Base-by-base conservation (phyloP, 2,113 vertebrate species). In the Sapajus apella region DNA sequence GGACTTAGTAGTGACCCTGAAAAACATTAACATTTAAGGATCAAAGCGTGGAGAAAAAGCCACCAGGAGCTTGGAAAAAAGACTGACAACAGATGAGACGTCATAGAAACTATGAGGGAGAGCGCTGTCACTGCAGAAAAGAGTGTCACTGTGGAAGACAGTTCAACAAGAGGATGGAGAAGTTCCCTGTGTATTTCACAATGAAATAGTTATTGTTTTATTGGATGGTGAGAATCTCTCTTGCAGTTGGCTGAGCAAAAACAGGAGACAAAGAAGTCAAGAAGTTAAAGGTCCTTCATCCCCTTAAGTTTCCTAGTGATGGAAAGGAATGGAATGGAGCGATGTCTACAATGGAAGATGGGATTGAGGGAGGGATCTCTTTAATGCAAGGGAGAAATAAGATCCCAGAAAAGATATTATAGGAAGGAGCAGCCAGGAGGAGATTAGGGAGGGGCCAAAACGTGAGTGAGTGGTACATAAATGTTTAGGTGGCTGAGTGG, bases 261-360 rank as follows among this genome's bases (percentile, higher is more conserved):
- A 25, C 5, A 27, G 58, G 37, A 25, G 23, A 11, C 1, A 30
- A 35, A 40, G 40, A 86, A 9, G 35, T 3, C 13, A 2, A 30
- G 12, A 66, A 40, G 66, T 12, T n/a, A 14, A n/a, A 55, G 23
- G 6, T 1, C 47, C 30, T 77, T 4, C 0, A 6, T 25, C 4
- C 70, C 55, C 4, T 3, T 10, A 18, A 45, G n/a, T n/a, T 18
- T 23, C 6, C 70, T 14, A 8, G 45, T 2, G 27, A n/a, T 0
- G 2, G 73, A 45, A 47, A 56, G 5, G 7, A 3, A 12, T 12
- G 17, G 17, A 5, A 37, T 27, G 37, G 27, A 18, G 30, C 5
- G 12, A 8, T 1, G 35, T 50, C 23, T 35, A 11, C 2, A 0
- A 17, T 0, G 35, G 79, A 72, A 35, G 14, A 13, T 11, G 23